phyloP scores from a whole-genome alignment of 30 jellyfish, hydroid and myxozoan genomes.

The Pseudorhiza aurosa region DNA sequence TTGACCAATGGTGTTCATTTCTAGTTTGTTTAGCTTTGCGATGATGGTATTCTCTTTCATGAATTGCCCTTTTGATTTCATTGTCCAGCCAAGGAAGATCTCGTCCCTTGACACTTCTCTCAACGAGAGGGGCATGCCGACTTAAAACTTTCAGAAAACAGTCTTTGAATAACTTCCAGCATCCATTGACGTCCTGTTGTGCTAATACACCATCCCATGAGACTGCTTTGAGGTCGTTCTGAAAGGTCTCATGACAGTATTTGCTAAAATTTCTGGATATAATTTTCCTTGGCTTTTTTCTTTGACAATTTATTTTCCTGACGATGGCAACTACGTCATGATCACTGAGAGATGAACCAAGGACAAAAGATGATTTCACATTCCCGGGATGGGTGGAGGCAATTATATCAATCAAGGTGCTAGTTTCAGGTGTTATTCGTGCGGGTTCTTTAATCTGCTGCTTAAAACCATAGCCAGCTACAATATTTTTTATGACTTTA shows the following conservation, averaged over 20 bases:
- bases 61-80: constrained; percentile 33
- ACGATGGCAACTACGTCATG: constrained; percentile 42
- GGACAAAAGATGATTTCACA: constrained; percentile 46
- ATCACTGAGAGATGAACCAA: constrained; percentile 70
- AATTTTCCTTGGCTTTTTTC: constrained; percentile 28
- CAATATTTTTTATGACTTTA: constrained; percentile 59
- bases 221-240: constrained; percentile 40
- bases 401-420: constrained; percentile 56
- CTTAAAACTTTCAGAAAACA: constrained; percentile 30
- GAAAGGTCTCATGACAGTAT: constrained; percentile 57
- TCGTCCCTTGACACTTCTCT: constrained; percentile 58
- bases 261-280: constrained; percentile 40
- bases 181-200: constrained; percentile 26
- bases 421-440: constrained; percentile 32
- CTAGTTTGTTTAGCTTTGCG: constrained; percentile 64
- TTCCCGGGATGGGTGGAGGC: constrained; percentile 70
- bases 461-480: constrained; percentile 52
- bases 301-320: constrained; percentile 69
- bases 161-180: constrained; percentile 58
- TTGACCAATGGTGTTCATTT: constrained; percentile 62
- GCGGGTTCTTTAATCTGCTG: constrained; percentile 45
- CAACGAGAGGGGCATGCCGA: constrained; percentile 67
- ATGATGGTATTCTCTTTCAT: constrained; percentile 49
- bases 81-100: constrained; percentile 69
- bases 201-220: constrained; percentile 48